Conservation (phyloP, 2,888 invertebrate genomes). For the Carabus problematicus region DNA sequence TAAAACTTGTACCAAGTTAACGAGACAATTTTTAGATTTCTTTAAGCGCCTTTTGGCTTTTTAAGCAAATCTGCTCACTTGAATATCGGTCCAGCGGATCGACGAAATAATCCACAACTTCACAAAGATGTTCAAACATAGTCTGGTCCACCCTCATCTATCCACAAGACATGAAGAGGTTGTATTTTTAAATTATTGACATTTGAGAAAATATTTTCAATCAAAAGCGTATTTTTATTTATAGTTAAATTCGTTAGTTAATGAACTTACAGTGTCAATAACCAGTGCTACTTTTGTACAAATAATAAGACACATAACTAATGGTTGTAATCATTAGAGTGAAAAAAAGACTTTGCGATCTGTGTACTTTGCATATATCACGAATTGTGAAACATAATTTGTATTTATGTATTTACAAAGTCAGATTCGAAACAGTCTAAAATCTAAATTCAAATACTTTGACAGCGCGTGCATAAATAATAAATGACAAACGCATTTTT, state of each 20-base stretch:
- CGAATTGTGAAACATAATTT: too few species aligned
- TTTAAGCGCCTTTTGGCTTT: constrained; percentile 56
- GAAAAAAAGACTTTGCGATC: too few species aligned
- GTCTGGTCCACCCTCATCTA: constrained; percentile 17
- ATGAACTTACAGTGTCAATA: too few species aligned
- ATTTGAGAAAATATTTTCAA: constrained; percentile 22
- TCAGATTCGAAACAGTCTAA: constrained; percentile 21
- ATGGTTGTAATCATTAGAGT: too few species aligned
- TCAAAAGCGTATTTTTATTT: constrained; percentile 1
- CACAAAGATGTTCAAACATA: background rate
- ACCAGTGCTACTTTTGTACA: too few species aligned
- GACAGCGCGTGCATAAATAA: constrained; percentile 37
- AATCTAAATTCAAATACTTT: constrained; percentile 29
- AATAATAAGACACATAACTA: too few species aligned
- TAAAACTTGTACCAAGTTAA: constrained; percentile 50
- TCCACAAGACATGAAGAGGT: constrained; percentile 32
- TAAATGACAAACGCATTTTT: constrained; percentile 34
- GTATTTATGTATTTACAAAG: background rate
- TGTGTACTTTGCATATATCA: too few species aligned
- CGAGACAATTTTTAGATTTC: constrained; percentile 59
- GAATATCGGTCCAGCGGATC: constrained; percentile 35
- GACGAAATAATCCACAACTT: constrained; percentile 10
- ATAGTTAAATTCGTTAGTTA: too few species aligned
- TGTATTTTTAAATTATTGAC: constrained; percentile 40
- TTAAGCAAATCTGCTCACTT: constrained; percentile 52